phyloP scores from a whole-genome alignment of 1,140 invertebrate species.

The Plectrocnemia conspersa region DNA sequence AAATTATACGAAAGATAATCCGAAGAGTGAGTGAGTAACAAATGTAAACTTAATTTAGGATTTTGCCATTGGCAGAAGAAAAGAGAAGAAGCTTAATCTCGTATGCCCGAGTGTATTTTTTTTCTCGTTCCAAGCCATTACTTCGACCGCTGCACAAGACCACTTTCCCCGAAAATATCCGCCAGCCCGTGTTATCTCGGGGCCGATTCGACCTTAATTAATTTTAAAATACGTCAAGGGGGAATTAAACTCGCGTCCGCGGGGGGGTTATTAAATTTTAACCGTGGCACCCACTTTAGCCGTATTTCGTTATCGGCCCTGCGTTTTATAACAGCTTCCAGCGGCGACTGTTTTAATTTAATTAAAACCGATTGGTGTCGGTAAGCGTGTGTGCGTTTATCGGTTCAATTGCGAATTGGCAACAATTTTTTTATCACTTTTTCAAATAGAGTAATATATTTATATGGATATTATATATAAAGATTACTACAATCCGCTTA shows the following conservation, averaged over 20 bases:
- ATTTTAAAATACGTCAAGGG: conserved; percentile 21
- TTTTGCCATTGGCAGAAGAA: conserved; percentile 3
- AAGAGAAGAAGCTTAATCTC: conserved; percentile 25
- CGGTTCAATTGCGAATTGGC: no score
- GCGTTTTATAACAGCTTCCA: no score
- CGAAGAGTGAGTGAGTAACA: conserved; percentile 1
- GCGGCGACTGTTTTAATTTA: no score
- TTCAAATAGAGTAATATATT: no score
- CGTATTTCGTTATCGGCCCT: no score
- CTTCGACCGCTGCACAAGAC: conserved; percentile 16
- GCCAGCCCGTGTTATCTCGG: not conserved
- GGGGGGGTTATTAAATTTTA: conserved; percentile 11
- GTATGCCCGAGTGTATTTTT: conserved; percentile 20
- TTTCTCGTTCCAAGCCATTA: conserved; percentile 25
- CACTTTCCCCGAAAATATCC: no score
- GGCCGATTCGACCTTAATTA: conserved; percentile 24
- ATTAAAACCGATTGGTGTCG: no score
- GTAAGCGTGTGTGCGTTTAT: no score
- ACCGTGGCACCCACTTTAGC: no score
- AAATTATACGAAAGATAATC: conserved; percentile 5
- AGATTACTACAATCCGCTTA: no score
- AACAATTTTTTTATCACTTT: no score
- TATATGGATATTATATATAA: no score
- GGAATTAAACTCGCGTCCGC: conserved; percentile 14
- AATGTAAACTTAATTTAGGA: conserved; percentile 21